These are phyloP conservation scores for Caranx melampygus DNA, from an alignment of 2,113 vertebrate species.

Conservation along the genomic window DNA sequence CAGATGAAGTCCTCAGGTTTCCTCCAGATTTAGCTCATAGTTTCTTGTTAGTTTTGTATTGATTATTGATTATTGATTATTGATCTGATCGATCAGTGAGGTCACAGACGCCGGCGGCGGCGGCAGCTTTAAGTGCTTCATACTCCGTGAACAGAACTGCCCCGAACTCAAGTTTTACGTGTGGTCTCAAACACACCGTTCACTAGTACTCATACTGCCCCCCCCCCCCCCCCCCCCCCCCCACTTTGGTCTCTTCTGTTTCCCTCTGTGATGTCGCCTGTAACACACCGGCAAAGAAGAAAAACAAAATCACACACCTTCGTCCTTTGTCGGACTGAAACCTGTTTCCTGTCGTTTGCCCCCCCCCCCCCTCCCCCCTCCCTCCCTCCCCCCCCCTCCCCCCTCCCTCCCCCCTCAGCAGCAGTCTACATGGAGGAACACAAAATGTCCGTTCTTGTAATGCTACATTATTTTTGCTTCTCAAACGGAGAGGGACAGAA, in stretches of 20 bases:
- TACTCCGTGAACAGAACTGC: not conserved
- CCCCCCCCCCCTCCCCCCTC: not conserved
- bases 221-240: constrained; percentile 4
- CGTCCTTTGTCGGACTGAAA: constrained; percentile 59
- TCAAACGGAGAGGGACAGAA: constrained; percentile 56
- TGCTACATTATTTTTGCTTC: constrained; percentile 83
- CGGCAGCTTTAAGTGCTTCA: constrained; percentile 39
- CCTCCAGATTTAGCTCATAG: no score
- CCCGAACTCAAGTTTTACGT: constrained; percentile 62
- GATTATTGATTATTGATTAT: no score
- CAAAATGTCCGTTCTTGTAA: constrained; percentile 65
- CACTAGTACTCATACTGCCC: not conserved
- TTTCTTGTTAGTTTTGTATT: no score
- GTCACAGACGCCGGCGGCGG: constrained; percentile 23
- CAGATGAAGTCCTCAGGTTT: no score
- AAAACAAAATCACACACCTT: constrained; percentile 37
- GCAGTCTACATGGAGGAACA: constrained; percentile 72
- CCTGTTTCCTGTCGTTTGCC: constrained; percentile 42
- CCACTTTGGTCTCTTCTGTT: constrained; percentile 84
- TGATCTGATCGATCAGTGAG: not conserved
- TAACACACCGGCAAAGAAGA: constrained; percentile 42
- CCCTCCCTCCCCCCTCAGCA: constrained; percentile 64
- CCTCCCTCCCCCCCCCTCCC: not conserved
- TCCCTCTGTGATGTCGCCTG: constrained; percentile 61
- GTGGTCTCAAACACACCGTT: constrained; percentile 69